These are phyloP conservation scores for Epinotia ramella DNA, from an alignment of 2,888 invertebrate species.

Conservation along the genomic window DNA sequence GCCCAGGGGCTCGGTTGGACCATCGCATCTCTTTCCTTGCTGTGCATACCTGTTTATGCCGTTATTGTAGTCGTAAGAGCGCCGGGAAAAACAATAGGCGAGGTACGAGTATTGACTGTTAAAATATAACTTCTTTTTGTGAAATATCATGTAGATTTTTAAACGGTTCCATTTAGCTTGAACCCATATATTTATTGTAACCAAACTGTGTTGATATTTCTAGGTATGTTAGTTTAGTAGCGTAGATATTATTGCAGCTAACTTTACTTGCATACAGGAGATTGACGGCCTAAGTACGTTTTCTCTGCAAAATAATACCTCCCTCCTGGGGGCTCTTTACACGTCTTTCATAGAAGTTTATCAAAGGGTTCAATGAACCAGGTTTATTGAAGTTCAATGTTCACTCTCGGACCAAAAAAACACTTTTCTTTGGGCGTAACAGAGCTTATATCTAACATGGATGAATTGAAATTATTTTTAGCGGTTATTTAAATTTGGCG, in stretches of 20 bases:
- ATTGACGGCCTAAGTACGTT: background rate
- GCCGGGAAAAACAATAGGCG: slow-evolving; percentile 88
- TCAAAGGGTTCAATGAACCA: background rate
- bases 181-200: background rate
- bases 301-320: background rate
- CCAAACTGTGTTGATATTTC: background rate
- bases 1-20: slow-evolving; percentile 95
- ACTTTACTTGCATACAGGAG: background rate
- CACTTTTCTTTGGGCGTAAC: too few species aligned
- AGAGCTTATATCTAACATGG: too few species aligned
- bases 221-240: background rate
- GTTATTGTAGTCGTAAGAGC: slow-evolving; percentile 89
- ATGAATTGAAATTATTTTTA: too few species aligned
- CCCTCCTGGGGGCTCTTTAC: too few species aligned
- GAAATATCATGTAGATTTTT: background rate
- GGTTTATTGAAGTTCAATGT: too few species aligned
- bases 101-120: slow-evolving; percentile 83
- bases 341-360: background rate
- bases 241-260: background rate
- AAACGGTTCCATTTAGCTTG: too few species aligned
- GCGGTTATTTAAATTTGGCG: too few species aligned
- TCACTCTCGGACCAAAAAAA: too few species aligned
- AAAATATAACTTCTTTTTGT: background rate
- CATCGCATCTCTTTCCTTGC: slow-evolving; percentile 92
- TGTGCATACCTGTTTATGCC: slow-evolving; percentile 94